Conservation (phyloP, 2,113 vertebrate species). For the Dipodomys stephensi region DNA sequence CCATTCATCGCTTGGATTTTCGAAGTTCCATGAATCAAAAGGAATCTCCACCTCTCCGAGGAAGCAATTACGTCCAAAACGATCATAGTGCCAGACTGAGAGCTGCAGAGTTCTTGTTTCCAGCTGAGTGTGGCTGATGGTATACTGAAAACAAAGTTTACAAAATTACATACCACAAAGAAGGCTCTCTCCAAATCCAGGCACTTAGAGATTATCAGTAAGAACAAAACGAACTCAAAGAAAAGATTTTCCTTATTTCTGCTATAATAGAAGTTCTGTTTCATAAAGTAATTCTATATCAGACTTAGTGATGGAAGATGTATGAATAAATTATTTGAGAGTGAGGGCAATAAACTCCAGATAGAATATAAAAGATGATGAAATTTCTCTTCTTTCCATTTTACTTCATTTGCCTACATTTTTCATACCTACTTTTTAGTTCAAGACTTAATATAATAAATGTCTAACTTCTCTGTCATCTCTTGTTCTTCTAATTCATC, state of each 20-base stretch:
- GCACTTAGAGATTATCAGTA: conserved; percentile 12
- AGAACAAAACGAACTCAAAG: conserved; percentile 65
- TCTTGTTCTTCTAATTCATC: too few relatives aligned
- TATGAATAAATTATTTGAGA: not conserved
- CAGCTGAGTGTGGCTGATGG: conserved; percentile 97
- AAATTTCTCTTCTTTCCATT: conserved; percentile 36
- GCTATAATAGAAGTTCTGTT: conserved; percentile 44
- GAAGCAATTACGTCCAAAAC: conserved; percentile 96
- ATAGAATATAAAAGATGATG: not conserved
- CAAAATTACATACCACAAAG: conserved; percentile 49
- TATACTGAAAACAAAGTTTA: conserved; percentile 89
- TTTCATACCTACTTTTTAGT: not conserved
- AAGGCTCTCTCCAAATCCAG: too few relatives aligned
- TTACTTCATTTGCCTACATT: conserved; percentile 47
- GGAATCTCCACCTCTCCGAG: conserved; percentile 97
- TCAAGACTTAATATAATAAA: not conserved
- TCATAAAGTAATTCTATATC: conserved; percentile 4
- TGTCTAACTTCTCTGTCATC: conserved; percentile 12
- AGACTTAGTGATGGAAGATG: not conserved
- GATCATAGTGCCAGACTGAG: conserved; percentile 98
- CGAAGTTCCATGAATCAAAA: conserved; percentile 97
- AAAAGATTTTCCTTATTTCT: conserved; percentile 61
- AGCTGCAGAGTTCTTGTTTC: conserved; percentile 96
- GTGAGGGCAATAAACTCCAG: not conserved
- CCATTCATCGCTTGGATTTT: conserved; percentile 94